Evolutionary conservation across 1,140 invertebrate species (phyloP).

Genomic region (Antheraea mylitta): DNA sequence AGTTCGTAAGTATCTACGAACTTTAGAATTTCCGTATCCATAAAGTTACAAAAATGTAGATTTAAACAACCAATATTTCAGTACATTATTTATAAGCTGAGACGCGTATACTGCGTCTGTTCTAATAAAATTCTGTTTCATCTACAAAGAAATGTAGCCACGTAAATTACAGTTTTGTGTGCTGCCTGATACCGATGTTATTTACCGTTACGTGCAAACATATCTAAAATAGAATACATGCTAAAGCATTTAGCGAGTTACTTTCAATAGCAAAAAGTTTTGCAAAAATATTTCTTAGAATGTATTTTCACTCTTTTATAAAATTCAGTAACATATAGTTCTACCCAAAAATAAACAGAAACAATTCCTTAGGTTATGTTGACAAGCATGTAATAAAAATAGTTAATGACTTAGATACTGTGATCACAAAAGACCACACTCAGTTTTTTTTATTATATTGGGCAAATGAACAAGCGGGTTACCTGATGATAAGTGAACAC

Average conservation of each 20-base stretch:
- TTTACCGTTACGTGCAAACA: slow-evolving; percentile 52
- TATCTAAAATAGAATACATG: slow-evolving; percentile 34
- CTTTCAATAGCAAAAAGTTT: neutral
- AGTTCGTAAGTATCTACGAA: too few species aligned
- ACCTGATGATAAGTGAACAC: too few species aligned
- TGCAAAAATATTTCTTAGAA: neutral
- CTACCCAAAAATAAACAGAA: neutral
- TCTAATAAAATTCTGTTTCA: neutral
- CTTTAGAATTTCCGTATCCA: too few species aligned
- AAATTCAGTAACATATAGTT: neutral
- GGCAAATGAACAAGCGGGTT: too few species aligned
- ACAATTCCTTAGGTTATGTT: too few species aligned
- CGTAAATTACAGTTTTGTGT: slow-evolving; percentile 13
- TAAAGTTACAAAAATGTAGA: too few species aligned
- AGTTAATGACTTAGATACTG: too few species aligned
- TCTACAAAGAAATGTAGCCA: neutral
- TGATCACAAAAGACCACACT: too few species aligned
- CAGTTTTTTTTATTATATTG: too few species aligned
- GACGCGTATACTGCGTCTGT: neutral
- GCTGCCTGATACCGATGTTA: slow-evolving; percentile 24
- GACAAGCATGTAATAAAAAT: too few species aligned
- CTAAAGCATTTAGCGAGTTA: neutral
- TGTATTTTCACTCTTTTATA: neutral
- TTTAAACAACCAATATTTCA: too few species aligned
- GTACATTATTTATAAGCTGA: too few species aligned